Evolutionary conservation across 2,113 vertebrate genomes (phyloP).

Genomic region (Dipodomys merriami): DNA sequence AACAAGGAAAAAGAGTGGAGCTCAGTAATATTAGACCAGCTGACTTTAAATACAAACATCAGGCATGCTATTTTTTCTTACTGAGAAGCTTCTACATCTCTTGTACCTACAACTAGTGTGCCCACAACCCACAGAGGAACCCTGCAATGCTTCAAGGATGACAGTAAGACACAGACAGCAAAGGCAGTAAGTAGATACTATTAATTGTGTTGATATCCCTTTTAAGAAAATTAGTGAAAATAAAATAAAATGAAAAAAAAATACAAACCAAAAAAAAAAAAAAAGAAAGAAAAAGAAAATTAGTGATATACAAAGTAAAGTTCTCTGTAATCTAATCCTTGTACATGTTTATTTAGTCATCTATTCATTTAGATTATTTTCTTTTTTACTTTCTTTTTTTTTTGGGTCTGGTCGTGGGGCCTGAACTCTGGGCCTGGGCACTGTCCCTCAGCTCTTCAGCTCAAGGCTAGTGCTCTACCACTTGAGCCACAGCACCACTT

Average conservation of each 20-base stretch:
- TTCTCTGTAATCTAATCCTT: not conserved
- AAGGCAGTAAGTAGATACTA: not conserved
- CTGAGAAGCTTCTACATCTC: not conserved
- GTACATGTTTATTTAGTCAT: not conserved
- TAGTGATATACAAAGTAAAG: not conserved
- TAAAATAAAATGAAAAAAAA: too few species aligned
- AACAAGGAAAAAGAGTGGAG: constrained; percentile 9
- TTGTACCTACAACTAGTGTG: not conserved
- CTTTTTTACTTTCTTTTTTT: too few species aligned
- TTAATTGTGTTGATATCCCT: not conserved
- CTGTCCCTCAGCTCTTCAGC: too few species aligned
- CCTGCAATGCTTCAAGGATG: too few species aligned
- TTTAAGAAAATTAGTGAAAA: not conserved
- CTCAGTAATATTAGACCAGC: not conserved
- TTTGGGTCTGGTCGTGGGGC: too few species aligned
- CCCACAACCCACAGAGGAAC: not conserved
- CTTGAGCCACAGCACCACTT: too few species aligned
- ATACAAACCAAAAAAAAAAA: too few species aligned
- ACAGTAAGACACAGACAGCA: not conserved
- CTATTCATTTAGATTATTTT: not conserved
- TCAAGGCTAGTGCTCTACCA: too few species aligned
- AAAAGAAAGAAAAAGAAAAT: too few species aligned
- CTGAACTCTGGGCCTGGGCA: too few species aligned
- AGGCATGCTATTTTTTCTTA: not conserved
- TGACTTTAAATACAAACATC: not conserved